Evolutionary conservation across 2,113 vertebrate genomes (phyloP), one percentile per base, ranked within the genome.

Genomic region (Hyaena hyaena): DNA sequence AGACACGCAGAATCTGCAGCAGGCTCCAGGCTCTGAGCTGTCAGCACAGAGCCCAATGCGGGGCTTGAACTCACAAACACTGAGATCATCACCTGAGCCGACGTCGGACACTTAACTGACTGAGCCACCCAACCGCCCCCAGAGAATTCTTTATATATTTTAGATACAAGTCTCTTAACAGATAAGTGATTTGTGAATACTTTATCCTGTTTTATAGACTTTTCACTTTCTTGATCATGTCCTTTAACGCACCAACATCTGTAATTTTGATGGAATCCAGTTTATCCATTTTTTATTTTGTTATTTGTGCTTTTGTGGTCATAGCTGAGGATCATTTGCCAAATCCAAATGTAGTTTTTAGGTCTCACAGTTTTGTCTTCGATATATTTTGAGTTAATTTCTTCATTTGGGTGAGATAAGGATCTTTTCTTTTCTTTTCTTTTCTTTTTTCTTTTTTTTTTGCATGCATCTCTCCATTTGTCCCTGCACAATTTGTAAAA

Each of bases 301-400:
- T 74, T 85, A 17, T n/a, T 79, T 66, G 31, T 77, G 24, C 19
- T 94, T 88, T 84, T 69, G 43, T 66, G 71, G 35, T 65, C 9
- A n/a, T 68, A 76, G 88, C 45, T 92, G 55, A 89, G 87, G 77
- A 66, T 73, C 48, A 5, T n/a, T 88, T 48, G 16, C 35, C 39
- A 97, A 80, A 73, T 74, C 35, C 71, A 97, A 89, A 85, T 89
- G 39, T 85, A 33, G 65, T 74, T 88, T 76, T 50, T 48, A 81
- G 26, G 9, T 9, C n/a, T 55, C 77, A 33, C 9, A 58, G 61
- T 94, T 77, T 94, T 35, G 53, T 71, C 43, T 71, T 92, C 74
- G n/a, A 61, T 85, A 66, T 10, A 45, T 83, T 81, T 33, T 87
- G 11, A 74, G 39, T 43, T 43, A 43, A 74, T 74, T 74, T 26